Evolutionary conservation across 2,113 vertebrate genomes (phyloP), one percentile per base, ranked within the genome.

Genomic region (Marcusenius ussheri): DNA sequence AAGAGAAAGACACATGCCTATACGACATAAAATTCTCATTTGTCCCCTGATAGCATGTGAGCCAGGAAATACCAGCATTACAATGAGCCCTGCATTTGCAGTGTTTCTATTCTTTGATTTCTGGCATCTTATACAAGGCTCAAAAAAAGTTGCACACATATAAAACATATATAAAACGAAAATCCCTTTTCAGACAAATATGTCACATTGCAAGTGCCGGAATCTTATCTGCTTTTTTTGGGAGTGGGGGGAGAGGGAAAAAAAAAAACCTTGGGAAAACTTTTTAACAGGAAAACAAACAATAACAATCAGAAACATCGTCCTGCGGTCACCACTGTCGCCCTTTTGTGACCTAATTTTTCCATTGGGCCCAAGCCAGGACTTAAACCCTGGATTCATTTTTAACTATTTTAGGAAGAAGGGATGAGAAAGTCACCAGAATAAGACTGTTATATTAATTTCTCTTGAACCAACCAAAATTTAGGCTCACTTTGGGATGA

Each of bases 241-340:
- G 24, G 24, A 10, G 7, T 9, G 58, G n/a, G 62, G 58, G 24
- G 58, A 9, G n/a, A 2, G 9, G 3, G 10, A 56, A 24, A 66
- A 46, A 88, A 8, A 58, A n/a, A 74, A 24, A 19, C 21, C 83
- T 56, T 91, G 89, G 91, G 90, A 91, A 91, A 91, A 66, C 62
- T 85, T 74, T 49, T 31, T 15, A 89, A 66, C 5, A 66, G 91
- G 90, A 90, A 91, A 51, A 51, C 27, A 46, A 39, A 31, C 11
- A 50, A 56, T 66, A 83, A 90, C 83, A 50, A 35, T 91, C 83
- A 89, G 88, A 90, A 89, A 90, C 62, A 70, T 70, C n/a, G 86
- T 88, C 11, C 5, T 85, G n/a, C 31, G 17, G n/a, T 74, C 86
- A 89, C 90, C 87, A 89, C 87, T 91, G 87, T 88, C 83, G 42